Percentiles rank a stretch among this genome's conserved stretches.
These are phyloP conservation scores for Pelodiscus sinensis DNA, from an alignment of 2,113 vertebrate species.

Conservation along the genomic window DNA sequence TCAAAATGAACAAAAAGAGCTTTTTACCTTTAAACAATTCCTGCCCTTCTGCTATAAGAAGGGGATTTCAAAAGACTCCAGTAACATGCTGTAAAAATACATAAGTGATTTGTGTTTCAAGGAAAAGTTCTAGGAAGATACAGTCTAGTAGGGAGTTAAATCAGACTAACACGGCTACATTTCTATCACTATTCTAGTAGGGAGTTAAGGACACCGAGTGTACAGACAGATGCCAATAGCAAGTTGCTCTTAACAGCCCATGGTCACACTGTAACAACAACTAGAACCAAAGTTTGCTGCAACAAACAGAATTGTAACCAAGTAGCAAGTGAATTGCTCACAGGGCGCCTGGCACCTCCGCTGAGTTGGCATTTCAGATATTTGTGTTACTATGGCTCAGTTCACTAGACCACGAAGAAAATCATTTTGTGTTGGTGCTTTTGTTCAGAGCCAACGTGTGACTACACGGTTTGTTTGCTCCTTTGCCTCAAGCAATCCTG, in stretches of 20 bases:
- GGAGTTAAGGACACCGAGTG: background rate
- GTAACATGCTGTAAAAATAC: background rate
- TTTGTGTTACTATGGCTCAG: background rate
- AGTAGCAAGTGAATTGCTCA: background rate
- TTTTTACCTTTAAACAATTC: background rate
- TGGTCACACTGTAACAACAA: background rate
- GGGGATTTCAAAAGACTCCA: background rate
- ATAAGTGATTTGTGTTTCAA: background rate
- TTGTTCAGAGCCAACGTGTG: background rate
- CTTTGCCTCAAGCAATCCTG: background rate
- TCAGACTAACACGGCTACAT: no score
- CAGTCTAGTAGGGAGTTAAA: background rate
- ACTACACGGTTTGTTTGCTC: background rate
- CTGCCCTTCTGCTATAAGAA: background rate
- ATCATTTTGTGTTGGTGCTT: background rate
- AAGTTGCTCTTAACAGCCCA: background rate
- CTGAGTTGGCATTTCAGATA: background rate
- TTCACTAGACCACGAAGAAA: background rate
- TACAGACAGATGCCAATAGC: background rate
- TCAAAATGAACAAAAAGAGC: background rate
- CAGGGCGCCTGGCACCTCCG: background rate
- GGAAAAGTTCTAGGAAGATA: background rate
- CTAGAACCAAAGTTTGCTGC: background rate
- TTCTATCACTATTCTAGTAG: no score
- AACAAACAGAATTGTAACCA: background rate